Conservation (phyloP, 2,113 vertebrate species). For the Pandion haliaetus region DNA sequence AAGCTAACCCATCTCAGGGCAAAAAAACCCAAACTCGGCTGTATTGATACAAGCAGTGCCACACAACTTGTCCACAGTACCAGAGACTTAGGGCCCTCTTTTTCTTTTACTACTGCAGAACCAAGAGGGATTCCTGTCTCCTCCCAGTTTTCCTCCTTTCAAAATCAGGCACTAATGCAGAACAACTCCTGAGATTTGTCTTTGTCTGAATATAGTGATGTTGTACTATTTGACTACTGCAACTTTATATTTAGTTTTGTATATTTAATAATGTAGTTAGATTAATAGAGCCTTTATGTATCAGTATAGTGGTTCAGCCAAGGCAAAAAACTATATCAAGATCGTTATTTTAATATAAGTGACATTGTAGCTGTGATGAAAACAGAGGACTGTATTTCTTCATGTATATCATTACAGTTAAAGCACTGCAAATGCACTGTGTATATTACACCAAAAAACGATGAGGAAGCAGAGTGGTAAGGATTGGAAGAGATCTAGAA, state of each 20-base stretch:
- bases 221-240: neutral
- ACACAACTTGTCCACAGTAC: neutral
- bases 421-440: neutral
- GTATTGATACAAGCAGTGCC: neutral
- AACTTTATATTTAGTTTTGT: neutral
- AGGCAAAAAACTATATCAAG: neutral
- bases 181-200: neutral
- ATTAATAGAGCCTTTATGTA: neutral
- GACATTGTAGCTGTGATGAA: neutral
- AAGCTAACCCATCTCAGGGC: neutral
- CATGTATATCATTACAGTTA: neutral
- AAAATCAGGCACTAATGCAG: neutral
- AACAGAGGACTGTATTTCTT: neutral
- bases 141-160: neutral
- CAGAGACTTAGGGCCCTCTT: neutral
- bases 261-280: neutral
- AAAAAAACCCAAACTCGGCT: neutral
- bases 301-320: neutral
- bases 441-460: neutral
- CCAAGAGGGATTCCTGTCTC: neutral
- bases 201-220: neutral
- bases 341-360: neutral
- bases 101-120: neutral
- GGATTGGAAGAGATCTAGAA: neutral
- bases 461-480: neutral